Evolutionary conservation across 2,113 vertebrate genomes (phyloP).

Genomic region (Cnemophilus loriae): DNA sequence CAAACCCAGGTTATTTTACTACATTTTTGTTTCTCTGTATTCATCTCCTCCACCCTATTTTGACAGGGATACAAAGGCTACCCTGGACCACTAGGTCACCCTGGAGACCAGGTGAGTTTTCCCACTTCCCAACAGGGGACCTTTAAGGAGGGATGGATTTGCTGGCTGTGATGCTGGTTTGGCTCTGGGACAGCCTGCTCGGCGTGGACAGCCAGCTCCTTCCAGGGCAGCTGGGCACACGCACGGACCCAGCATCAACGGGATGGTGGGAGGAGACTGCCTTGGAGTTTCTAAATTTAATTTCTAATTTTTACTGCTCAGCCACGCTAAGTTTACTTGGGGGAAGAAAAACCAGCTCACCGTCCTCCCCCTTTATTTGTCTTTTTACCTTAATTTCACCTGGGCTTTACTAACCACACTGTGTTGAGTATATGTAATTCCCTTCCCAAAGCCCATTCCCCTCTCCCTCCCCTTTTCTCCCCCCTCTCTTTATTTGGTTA

Average conservation of each 20-base stretch:
- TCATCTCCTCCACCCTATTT: constrained; percentile 12
- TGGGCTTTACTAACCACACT: neutral
- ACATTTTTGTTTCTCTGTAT: neutral
- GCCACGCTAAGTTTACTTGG: neutral
- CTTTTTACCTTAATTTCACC: constrained; percentile 3
- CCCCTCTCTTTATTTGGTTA: constrained; percentile 42
- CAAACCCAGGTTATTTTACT: neutral
- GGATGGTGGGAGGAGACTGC: neutral
- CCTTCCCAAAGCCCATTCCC: neutral
- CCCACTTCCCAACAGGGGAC: neutral
- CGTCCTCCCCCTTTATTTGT: neutral
- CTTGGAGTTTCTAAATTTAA: neutral
- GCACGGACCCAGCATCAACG: neutral
- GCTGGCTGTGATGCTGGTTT: neutral
- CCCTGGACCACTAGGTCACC: constrained; percentile 89
- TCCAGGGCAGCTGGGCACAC: neutral
- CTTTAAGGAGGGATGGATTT: neutral
- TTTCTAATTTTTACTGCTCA: neutral
- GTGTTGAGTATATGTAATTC: neutral
- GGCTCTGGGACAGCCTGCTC: neutral
- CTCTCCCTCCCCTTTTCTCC: neutral
- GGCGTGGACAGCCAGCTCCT: neutral
- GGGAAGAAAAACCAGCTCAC: neutral
- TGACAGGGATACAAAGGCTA: constrained; percentile 89
- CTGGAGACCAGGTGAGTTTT: constrained; percentile 90